These are phyloP conservation scores for Drosophila quadrilineata DNA, from an alignment of 1,140 invertebrate genomes.

Conservation along the genomic window DNA sequence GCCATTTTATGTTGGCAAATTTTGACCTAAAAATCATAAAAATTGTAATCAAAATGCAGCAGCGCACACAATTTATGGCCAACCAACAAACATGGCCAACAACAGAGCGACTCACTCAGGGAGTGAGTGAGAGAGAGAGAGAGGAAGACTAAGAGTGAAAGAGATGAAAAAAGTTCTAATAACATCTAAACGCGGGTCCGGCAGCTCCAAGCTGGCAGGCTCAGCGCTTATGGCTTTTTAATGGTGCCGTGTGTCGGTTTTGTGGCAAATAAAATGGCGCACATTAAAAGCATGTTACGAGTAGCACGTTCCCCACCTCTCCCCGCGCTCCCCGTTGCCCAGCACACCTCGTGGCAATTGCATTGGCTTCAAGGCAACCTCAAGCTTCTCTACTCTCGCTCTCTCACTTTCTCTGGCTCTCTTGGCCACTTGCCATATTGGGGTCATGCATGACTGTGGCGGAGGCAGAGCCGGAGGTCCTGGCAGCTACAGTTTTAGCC, in stretches of 20 bases:
- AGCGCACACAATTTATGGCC: slow-evolving; percentile 53
- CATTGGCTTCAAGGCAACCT: no score
- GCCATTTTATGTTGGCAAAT: slow-evolving; percentile 77
- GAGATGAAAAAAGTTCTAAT: slow-evolving; percentile 51
- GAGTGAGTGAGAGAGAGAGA: not conserved
- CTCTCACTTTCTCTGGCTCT: not conserved
- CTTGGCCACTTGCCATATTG: slow-evolving; percentile 54
- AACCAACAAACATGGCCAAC: slow-evolving; percentile 14
- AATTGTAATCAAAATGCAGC: slow-evolving; percentile 73
- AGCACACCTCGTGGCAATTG: slow-evolving; percentile 40
- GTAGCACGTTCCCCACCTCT: not conserved
- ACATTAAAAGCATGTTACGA: slow-evolving; percentile 73
- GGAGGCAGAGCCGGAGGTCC: no score
- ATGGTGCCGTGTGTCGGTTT: slow-evolving; percentile 77
- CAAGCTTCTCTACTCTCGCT: no score
- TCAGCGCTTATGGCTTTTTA: slow-evolving; percentile 77
- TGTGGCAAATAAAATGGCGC: slow-evolving; percentile 79
- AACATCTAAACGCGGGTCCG: slow-evolving; percentile 64
- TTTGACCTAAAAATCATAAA: slow-evolving; percentile 81
- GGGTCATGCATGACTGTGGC: slow-evolving; percentile 66
- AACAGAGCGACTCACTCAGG: not conserved
- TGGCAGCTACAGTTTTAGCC: not conserved
- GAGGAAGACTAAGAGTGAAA: not conserved
- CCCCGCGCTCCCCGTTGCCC: not conserved
- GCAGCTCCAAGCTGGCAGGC: slow-evolving; percentile 50